phyloP scores from a whole-genome alignment of 92 coral and sea anemone species.

The Montipora capitata region DNA sequence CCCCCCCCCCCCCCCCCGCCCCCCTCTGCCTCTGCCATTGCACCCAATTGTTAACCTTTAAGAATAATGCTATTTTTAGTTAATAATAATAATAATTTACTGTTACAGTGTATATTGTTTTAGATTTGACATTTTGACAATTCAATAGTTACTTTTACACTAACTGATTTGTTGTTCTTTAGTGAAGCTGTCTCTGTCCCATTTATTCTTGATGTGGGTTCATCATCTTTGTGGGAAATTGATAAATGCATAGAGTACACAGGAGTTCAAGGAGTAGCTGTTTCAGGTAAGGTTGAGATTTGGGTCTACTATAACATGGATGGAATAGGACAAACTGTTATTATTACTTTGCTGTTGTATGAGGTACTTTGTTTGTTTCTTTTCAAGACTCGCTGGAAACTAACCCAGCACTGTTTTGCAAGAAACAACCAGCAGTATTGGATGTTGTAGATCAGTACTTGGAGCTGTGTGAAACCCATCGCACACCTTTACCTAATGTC shows the following conservation, averaged over 20 bases:
- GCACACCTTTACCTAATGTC: conserved; percentile 34
- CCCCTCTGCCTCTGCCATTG: too few species aligned
- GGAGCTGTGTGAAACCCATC: conserved; percentile 42
- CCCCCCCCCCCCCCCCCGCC: too few species aligned
- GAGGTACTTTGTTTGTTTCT: neutral
- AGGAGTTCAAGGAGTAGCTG: conserved; percentile 72
- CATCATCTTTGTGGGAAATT: conserved; percentile 56
- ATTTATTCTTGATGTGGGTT: conserved; percentile 57
- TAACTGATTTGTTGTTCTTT: neutral
- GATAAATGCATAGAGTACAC: conserved; percentile 68
- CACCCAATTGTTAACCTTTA: too few species aligned
- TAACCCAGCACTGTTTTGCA: conserved; percentile 68
- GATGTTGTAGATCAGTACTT: conserved; percentile 57
- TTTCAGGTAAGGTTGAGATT: conserved; percentile 42
- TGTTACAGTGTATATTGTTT: too few species aligned
- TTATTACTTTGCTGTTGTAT: neutral
- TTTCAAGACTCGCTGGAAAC: conserved; percentile 60
- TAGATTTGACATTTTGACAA: too few species aligned
- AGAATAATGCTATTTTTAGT: too few species aligned
- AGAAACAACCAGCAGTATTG: conserved; percentile 50
- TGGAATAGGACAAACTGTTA: too few species aligned
- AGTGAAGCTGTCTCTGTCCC: conserved; percentile 63
- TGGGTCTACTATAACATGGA: neutral
- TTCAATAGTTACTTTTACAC: neutral
- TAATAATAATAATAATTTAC: neutral